These are phyloP conservation scores for Caenorhabditis macrosperma DNA, from an alignment of 2,888 invertebrate species.

Conservation along the genomic window DNA sequence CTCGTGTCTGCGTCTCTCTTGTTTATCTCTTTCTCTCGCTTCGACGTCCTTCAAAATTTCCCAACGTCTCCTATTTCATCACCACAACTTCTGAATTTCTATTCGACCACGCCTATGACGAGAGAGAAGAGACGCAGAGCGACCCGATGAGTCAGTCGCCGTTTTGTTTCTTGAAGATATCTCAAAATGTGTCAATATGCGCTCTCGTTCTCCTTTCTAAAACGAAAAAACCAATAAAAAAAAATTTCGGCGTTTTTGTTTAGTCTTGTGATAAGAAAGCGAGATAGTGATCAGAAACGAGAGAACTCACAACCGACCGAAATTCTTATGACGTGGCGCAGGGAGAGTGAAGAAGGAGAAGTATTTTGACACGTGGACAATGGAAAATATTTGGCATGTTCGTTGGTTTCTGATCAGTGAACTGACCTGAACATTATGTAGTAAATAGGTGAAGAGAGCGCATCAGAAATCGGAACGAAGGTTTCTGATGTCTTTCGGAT, in stretches of 20 bases:
- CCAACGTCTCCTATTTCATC: not conserved
- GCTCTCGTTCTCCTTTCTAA: too few relatives aligned
- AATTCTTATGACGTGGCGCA: not conserved
- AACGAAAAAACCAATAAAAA: not conserved
- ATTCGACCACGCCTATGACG: not conserved
- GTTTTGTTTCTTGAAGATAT: not conserved
- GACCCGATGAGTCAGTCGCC: not conserved
- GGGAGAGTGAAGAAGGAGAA: not conserved
- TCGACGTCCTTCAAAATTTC: not conserved
- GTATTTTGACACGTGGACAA: not conserved
- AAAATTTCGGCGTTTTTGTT: not conserved
- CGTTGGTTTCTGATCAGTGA: not conserved
- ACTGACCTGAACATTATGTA: not conserved
- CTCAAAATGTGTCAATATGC: not conserved
- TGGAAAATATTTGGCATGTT: not conserved
- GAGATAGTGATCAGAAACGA: not conserved
- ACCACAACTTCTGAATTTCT: not conserved
- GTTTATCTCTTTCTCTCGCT: not conserved
- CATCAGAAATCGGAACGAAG: not conserved
- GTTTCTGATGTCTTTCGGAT: too few relatives aligned
- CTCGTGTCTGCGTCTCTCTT: constrained; percentile 1
- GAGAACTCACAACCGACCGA: not conserved
- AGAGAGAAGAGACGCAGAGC: not conserved
- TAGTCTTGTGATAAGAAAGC: not conserved
- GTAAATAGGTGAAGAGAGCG: not conserved